Conservation (phyloP, 2,888 invertebrate genomes). For the Archips xylosteana region DNA sequence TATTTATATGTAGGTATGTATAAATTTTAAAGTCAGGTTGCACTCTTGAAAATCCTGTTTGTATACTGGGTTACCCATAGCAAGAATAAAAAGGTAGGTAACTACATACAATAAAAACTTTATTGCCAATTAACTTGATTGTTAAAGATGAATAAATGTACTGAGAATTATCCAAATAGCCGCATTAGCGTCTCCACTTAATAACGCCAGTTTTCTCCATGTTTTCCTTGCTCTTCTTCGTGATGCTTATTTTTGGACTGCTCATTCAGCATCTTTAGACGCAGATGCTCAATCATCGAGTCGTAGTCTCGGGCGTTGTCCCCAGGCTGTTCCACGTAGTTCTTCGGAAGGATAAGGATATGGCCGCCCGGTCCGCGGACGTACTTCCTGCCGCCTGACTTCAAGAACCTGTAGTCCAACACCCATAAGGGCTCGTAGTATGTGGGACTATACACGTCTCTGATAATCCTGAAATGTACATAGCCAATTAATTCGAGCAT, state of each 20-base stretch:
- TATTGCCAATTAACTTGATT: background rate
- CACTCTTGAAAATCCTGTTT: background rate
- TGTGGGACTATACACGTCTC: constrained; percentile 68
- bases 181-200: background rate
- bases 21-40: too few relatives aligned
- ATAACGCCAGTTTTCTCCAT: background rate
- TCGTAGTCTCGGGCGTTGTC: constrained; percentile 69
- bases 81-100: background rate
- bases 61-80: background rate
- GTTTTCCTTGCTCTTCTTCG: background rate
- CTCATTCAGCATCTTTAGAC: constrained; percentile 59
- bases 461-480: constrained; percentile 61
- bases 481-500: background rate
- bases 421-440: constrained; percentile 70
- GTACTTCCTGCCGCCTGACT: constrained; percentile 74
- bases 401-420: constrained; percentile 75
- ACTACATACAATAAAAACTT: background rate
- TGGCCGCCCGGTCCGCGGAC: constrained; percentile 72
- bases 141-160: background rate
- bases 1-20: too few relatives aligned
- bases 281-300: constrained; percentile 66
- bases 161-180: background rate
- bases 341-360: constrained; percentile 69
- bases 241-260: constrained; percentile 26
- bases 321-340: constrained; percentile 55